These are phyloP conservation scores for Habroteleia sp. DNA, from an alignment of 2,888 invertebrate species.

Conservation along the genomic window DNA sequence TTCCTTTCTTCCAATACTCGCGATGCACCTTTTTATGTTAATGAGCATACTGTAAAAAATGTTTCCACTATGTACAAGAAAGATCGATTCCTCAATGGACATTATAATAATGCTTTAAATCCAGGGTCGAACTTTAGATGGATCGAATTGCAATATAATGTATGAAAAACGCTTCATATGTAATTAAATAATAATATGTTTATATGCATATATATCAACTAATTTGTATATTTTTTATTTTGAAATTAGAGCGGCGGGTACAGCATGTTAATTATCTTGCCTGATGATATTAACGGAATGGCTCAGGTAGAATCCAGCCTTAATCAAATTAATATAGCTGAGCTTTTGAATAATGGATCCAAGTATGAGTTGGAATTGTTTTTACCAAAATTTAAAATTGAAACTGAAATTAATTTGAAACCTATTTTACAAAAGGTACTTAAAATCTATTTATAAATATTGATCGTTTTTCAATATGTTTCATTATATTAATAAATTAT, in stretches of 20 bases:
- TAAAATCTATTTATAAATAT: neutral
- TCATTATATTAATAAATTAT: too few species aligned
- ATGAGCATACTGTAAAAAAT: conserved; percentile 82
- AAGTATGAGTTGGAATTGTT: conserved; percentile 72
- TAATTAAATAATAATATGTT: neutral
- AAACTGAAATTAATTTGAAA: conserved; percentile 59
- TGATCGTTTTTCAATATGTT: too few species aligned
- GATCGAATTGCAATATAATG: conserved; percentile 87
- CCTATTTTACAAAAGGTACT: conserved; percentile 52
- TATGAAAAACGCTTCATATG: conserved; percentile 66
- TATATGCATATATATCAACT: too few species aligned
- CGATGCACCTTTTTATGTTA: conserved; percentile 85
- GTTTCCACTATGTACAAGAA: conserved; percentile 88
- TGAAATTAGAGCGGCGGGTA: conserved; percentile 77
- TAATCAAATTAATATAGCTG: conserved; percentile 62
- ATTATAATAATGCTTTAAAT: too few species aligned
- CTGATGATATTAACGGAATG: conserved; percentile 85
- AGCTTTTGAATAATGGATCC: conserved; percentile 49
- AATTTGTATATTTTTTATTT: too few species aligned
- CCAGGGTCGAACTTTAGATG: conserved; percentile 83
- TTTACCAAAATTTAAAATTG: conserved; percentile 68
- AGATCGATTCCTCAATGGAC: conserved; percentile 72
- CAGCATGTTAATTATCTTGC: conserved; percentile 89
- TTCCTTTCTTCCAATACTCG: conserved; percentile 85
- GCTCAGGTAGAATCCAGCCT: conserved; percentile 69